Base-by-base conservation (phyloP, 2,888 invertebrate species). In the Drosophila neotestacea region DNA sequence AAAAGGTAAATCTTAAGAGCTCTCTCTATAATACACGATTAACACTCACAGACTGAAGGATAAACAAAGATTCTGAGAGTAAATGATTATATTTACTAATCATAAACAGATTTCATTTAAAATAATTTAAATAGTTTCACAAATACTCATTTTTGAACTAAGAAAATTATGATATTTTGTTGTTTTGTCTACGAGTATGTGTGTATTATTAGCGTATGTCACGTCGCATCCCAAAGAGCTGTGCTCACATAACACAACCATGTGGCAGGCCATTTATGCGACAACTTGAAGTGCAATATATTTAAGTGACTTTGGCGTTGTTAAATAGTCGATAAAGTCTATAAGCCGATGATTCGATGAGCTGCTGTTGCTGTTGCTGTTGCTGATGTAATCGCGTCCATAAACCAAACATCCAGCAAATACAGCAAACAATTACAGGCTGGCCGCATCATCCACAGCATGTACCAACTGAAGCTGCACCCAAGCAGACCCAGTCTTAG, bases 381-480 rank as follows among this genome's bases (percentile, higher is more conserved):
- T 44, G 84, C 84, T 83, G 85, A 88, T 89, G 83, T 84, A 83
- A 83, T 83, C 74, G 78, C 72, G 69, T 64, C 72, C 66, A 81
- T 81, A 86, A 86, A 62, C 52, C 87, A 72, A 84, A 66, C 72
- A 84, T 68, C 58, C 62, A 32, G 55, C 47, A 55, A 47, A 36
- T 27, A 41, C 27, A 75, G 65, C 73, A 86, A 84, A 88, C 83
- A 84, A 86, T 84, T 88, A 86, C 75, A 65, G 48, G 48, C 60
- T 39, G 58, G 62, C 48, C 59, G 42, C 66, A 77, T 38, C 58
- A 42, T 44, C 64, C 51, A 6, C 48, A 27, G 27, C 34, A 48
- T 55, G 60, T 32, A 36, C 28, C 73, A 61, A 13, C 61, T 36
- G 28, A 34, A 51, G 58, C 66, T 78, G 75, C 75, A 75, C 73